phyloP scores from a whole-genome alignment of 2,888 invertebrate genomes.

The Yponomeuta malinellus region DNA sequence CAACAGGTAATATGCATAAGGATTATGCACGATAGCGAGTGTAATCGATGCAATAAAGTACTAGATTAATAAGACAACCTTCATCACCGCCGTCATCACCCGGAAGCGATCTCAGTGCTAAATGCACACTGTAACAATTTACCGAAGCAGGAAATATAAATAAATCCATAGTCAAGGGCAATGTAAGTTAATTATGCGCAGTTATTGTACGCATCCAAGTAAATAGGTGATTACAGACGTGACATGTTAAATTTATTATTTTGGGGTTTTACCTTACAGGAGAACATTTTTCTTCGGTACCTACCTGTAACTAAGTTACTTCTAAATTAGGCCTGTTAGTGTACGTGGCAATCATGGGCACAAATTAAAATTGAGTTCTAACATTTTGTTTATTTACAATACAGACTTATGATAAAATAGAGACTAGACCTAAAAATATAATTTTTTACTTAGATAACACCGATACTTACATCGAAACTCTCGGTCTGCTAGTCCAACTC shows the following conservation, averaged over 20 bases:
- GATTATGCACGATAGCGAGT: not conserved
- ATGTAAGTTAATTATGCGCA: slow-evolving; percentile 51
- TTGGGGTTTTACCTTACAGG: too few relatives aligned
- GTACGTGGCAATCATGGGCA: too few relatives aligned
- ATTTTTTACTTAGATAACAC: too few relatives aligned
- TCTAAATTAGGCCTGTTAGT: too few relatives aligned
- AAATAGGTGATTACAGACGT: not conserved
- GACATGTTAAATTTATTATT: not conserved
- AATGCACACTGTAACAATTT: slow-evolving; percentile 62
- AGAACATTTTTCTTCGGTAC: too few relatives aligned
- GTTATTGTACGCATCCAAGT: slow-evolving; percentile 1
- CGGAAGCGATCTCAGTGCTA: slow-evolving; percentile 50
- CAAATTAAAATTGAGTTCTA: too few relatives aligned
- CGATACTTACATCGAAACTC: too few relatives aligned
- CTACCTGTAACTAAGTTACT: too few relatives aligned
- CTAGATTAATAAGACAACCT: slow-evolving; percentile 51
- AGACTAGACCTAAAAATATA: too few relatives aligned
- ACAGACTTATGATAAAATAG: too few relatives aligned
- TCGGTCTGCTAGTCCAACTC: too few relatives aligned
- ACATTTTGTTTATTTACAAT: too few relatives aligned
- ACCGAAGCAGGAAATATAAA: slow-evolving; percentile 67
- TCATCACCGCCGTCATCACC: slow-evolving; percentile 60
- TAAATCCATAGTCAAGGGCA: slow-evolving; percentile 52
- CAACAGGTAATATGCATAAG: slow-evolving; percentile 1
- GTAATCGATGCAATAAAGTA: slow-evolving; percentile 37